Percentiles rank a stretch among this genome's conserved stretches.
Conservation (phyloP, 92 coral and sea anemone species). For the Zoanthus sansibaricus region DNA sequence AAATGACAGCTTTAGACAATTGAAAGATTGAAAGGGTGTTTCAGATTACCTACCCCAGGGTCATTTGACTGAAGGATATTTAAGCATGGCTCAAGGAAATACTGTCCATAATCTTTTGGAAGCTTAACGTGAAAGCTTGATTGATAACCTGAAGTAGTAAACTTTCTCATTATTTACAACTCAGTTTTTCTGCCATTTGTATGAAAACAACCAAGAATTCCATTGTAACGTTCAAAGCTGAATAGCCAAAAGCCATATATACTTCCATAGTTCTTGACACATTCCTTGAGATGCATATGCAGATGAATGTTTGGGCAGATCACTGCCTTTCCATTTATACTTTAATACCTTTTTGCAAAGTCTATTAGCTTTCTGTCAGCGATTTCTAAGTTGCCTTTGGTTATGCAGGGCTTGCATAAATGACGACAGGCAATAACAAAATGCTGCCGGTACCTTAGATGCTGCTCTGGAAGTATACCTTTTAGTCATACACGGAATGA, state of each 20-base stretch:
- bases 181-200: too few species aligned
- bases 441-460: constrained; percentile 57
- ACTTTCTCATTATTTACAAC: constrained; percentile 66
- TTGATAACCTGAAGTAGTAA: neutral
- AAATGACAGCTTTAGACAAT: constrained; percentile 3
- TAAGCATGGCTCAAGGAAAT: constrained; percentile 17
- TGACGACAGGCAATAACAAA: too few species aligned
- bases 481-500: neutral
- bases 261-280: constrained; percentile 55
- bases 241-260: constrained; percentile 21
- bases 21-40: constrained; percentile 4
- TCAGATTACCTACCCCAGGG: neutral
- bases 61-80: constrained; percentile 8
- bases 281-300: constrained; percentile 33
- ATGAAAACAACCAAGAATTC: too few species aligned
- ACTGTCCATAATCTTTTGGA: constrained; percentile 21
- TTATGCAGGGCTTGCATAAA: constrained; percentile 41
- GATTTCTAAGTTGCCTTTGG: constrained; percentile 39
- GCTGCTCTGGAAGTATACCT: neutral
- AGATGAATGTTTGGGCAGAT: constrained; percentile 51
- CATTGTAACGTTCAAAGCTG: too few species aligned
- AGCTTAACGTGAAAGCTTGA: neutral
- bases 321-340: constrained; percentile 38
- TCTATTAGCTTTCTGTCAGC: constrained; percentile 47
- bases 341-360: constrained; percentile 13